phyloP scores from a whole-genome alignment of 2,797 vertebrate genomes.

The Synaphobranchus kaupii region DNA sequence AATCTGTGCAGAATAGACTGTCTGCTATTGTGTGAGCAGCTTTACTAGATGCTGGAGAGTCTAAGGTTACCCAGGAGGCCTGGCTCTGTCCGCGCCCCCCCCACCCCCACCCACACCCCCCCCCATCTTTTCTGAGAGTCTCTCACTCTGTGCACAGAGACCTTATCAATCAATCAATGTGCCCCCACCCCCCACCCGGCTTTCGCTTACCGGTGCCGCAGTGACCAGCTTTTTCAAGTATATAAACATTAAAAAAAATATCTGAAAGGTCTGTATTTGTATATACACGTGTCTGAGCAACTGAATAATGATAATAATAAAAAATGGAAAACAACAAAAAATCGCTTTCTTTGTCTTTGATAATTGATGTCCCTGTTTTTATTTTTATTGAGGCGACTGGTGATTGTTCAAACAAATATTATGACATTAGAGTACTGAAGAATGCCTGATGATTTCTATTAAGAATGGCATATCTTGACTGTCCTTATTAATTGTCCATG shows the following conservation, averaged over 20 bases:
- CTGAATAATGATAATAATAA: constrained; percentile 89
- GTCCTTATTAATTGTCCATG: not conserved
- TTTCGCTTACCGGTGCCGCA: constrained; percentile 85
- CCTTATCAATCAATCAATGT: constrained; percentile 59
- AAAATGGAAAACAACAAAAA: constrained; percentile 60
- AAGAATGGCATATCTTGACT: not conserved
- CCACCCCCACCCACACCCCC: not conserved
- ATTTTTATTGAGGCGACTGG: not conserved
- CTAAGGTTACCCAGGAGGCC: constrained; percentile 86
- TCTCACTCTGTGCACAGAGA: constrained; percentile 81
- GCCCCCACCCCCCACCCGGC: not conserved
- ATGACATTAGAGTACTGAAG: not conserved
- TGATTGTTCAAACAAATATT: not conserved
- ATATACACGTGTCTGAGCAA: constrained; percentile 99
- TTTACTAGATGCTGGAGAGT: constrained; percentile 86
- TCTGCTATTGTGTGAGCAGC: constrained; percentile 90
- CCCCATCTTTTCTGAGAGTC: constrained; percentile 49
- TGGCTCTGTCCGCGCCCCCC: constrained; percentile 57
- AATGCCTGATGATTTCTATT: not conserved
- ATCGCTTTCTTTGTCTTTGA: constrained; percentile 81
- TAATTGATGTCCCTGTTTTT: constrained; percentile 36
- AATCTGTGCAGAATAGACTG: constrained; percentile 85
- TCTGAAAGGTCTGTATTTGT: constrained; percentile 91
- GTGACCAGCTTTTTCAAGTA: constrained; percentile 92
- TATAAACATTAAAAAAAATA: constrained; percentile 82